These are phyloP conservation scores for Trichogramma dendrolimi DNA, from an alignment of 2,888 invertebrate species.

Conservation along the genomic window DNA sequence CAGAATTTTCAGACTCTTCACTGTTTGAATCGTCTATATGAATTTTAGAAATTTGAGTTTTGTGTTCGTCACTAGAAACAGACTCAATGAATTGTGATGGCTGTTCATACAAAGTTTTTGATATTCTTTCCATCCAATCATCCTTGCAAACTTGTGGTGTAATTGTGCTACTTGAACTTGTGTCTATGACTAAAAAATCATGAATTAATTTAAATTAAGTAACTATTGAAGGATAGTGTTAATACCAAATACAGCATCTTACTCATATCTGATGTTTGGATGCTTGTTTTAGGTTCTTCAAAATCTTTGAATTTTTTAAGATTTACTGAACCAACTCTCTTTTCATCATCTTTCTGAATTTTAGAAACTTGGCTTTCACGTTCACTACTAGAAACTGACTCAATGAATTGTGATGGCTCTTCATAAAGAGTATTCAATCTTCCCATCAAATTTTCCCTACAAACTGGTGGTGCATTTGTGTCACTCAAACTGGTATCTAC, in stretches of 20 bases:
- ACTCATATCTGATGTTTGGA: too few relatives aligned
- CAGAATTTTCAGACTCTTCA: constrained; percentile 18
- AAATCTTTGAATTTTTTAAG: background rate
- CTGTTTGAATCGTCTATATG: constrained; percentile 15
- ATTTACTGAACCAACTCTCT: constrained; percentile 16
- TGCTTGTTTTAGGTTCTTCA: too few relatives aligned
- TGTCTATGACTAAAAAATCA: too few relatives aligned
- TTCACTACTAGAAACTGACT: constrained; percentile 17
- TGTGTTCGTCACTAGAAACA: constrained; percentile 12
- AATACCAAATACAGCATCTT: too few relatives aligned
- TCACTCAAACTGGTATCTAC: too few relatives aligned
- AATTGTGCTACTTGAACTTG: too few relatives aligned
- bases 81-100: constrained; percentile 21
- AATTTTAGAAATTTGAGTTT: constrained; percentile 5
- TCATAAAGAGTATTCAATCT: background rate
- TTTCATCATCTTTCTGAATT: constrained; percentile 11
- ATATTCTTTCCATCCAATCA: background rate
- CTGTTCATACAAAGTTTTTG: background rate
- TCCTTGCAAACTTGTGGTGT: too few relatives aligned
- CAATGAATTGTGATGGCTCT: constrained; percentile 15
- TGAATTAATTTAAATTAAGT: too few relatives aligned
- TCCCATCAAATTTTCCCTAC: too few relatives aligned
- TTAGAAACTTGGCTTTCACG: constrained; percentile 6
- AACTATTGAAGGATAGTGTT: too few relatives aligned
- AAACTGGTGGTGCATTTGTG: too few relatives aligned